Evolutionary conservation across 2,113 vertebrate species (phyloP), one percentile per base, ranked within the genome.

Genomic region (Fulmarus glacialis): DNA sequence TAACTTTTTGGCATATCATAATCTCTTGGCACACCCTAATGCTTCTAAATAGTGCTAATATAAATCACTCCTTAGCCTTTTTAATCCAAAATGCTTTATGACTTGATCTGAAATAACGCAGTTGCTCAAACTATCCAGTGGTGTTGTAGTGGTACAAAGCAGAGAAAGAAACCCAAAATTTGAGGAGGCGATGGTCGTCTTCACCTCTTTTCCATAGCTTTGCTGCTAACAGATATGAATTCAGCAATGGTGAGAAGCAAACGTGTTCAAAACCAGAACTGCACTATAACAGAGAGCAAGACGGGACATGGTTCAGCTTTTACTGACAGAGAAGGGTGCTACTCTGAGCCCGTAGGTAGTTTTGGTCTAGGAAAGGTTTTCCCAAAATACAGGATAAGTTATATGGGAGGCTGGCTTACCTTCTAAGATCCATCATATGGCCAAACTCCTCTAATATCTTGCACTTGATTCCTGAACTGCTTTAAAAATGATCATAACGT

Each of bases 1-100:
- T 38, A 89, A n/a, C 73, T 79, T 67, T 87, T 79, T 89, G 91
- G 94, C 83, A 27, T 48, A 6, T 56, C 29, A 4, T 20, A 84
- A 94, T 95, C 80, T 92, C 70, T 91, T 96, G 93, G 94, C 89
- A 82, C 6, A 23, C 70, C 40, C 52, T 71, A 10, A 16, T 11
- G 64, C 70, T 91, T 38, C 60, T 53, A 89, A 94, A 78, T 8
- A 24, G 60, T 63, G 92, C 68, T 93, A 60, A 80, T 72, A 89
- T 82, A 94, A 96, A 94, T 89, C 87, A 68, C 22, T 53, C 20
- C 70, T 79, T 48, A 42, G 56, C 24, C 40, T 68, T 72, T 90
- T 29, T 14, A 45, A 67, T 91, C 56, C 81, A 64, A 91, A 64
- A 52, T 15, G 52, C 24, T 83, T 67, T 52, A 36, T 52, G 89